Conservation (phyloP, 2,888 invertebrate species). For the Drosophila anomelani region DNA sequence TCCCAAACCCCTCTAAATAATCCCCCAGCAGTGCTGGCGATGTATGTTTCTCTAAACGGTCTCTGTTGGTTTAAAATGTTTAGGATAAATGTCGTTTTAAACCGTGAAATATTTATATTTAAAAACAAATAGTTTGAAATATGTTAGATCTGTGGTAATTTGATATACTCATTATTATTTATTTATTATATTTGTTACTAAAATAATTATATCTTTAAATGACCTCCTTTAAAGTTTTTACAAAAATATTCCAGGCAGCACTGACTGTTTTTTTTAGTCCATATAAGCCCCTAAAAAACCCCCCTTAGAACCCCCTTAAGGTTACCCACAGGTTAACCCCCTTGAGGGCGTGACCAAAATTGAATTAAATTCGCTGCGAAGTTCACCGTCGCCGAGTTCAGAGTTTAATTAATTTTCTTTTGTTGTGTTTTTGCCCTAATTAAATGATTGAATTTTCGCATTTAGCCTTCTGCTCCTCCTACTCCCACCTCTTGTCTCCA, state of each 20-base stretch:
- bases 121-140: too few relatives aligned
- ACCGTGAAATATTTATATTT: not conserved
- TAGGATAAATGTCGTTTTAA: not conserved
- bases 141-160: not conserved
- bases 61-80: not conserved
- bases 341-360: slow-evolving; percentile 62
- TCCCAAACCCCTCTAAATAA: not conserved
- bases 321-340: not conserved
- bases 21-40: slow-evolving; percentile 5
- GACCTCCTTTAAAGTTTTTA: not conserved
- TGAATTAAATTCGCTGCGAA: slow-evolving; percentile 72
- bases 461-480: slow-evolving; percentile 51
- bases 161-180: not conserved
- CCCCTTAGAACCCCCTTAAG: not conserved
- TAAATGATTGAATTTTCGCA: slow-evolving; percentile 77
- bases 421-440: slow-evolving; percentile 74
- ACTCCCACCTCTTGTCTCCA: not conserved
- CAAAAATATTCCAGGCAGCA: not conserved
- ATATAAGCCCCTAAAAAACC: not conserved
- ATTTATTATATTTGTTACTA: not conserved
- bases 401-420: slow-evolving; percentile 78
- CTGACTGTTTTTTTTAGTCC: slow-evolving; percentile 1
- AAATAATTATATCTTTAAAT: not conserved
- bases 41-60: slow-evolving; percentile 2
- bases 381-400: slow-evolving; percentile 62